Percentiles rank a stretch among this genome's conserved stretches.
These are phyloP conservation scores for Aegotheles bennettii DNA, from an alignment of 2,113 vertebrate genomes.

Conservation along the genomic window DNA sequence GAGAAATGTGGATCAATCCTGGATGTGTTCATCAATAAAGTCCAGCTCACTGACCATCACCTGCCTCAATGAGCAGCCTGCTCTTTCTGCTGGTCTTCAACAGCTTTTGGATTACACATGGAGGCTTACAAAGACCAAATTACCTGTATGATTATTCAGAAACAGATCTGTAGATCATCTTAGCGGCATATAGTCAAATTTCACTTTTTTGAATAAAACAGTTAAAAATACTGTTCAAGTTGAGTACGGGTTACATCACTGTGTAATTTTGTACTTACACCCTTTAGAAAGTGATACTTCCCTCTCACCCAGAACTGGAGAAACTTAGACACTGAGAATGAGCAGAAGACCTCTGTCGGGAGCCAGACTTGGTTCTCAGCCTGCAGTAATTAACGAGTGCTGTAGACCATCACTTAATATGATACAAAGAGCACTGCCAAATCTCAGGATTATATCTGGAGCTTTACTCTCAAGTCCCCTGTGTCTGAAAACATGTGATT, in stretches of 20 bases:
- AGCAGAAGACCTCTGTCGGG: constrained; percentile 2
- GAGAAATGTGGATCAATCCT: background rate
- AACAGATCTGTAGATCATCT: background rate
- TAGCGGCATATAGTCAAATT: background rate
- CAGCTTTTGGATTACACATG: background rate
- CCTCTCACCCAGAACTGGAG: background rate
- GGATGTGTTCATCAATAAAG: background rate
- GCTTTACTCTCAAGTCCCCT: constrained; percentile 22
- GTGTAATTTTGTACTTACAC: background rate
- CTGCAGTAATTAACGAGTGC: constrained; percentile 46
- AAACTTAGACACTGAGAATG: background rate
- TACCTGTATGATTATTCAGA: background rate
- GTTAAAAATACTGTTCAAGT: background rate
- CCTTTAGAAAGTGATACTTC: constrained; percentile 13
- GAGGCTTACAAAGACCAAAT: background rate
- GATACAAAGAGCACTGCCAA: constrained; percentile 37
- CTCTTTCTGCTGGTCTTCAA: background rate
- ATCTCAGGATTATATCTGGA: constrained; percentile 55
- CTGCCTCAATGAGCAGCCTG: background rate
- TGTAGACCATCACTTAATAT: constrained; percentile 58
- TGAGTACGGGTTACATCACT: background rate
- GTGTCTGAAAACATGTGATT: constrained; percentile 21
- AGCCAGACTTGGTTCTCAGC: background rate
- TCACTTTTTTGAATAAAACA: background rate
- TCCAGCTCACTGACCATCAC: background rate